A percentile compares a stretch with the other conserved stretches of the same genome.
Conservation (phyloP, 2,113 vertebrate species). For the Passerina amoena region DNA sequence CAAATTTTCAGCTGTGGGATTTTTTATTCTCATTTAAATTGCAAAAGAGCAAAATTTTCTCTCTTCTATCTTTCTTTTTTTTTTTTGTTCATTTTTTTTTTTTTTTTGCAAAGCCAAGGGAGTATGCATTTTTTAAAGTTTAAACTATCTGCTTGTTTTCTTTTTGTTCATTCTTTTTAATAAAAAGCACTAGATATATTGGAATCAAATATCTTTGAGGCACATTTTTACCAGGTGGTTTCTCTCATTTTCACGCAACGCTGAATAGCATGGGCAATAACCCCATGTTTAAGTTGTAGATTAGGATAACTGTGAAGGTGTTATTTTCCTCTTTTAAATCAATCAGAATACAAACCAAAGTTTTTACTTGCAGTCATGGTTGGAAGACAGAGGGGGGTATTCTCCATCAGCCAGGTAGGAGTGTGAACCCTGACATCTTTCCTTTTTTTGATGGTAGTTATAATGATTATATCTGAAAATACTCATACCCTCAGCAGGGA, state of each 20-base stretch:
- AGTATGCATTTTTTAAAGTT: not conserved
- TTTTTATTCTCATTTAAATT: not conserved
- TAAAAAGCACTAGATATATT: not conserved
- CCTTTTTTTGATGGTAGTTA: not conserved
- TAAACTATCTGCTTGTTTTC: not conserved
- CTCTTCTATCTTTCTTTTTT: not conserved
- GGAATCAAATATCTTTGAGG: not conserved
- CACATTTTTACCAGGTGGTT: not conserved
- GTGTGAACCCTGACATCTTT: not conserved
- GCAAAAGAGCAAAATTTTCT: not conserved
- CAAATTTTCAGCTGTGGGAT: not conserved
- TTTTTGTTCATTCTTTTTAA: not conserved
- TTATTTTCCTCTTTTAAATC: not conserved
- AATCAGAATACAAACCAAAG: not conserved
- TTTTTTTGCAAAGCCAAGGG: not conserved
- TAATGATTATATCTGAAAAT: not conserved
- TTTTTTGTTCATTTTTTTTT: not conserved
- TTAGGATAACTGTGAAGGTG: not conserved
- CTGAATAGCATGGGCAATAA: not conserved
- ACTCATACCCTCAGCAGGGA: no score
- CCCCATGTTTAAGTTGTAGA: not conserved
- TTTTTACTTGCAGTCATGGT: not conserved
- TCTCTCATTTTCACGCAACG: not conserved
- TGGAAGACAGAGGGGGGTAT: not conserved
- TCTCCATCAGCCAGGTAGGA: not conserved